phyloP scores from a whole-genome alignment of 2,113 vertebrate genomes.

The Pluvianellus socialis region DNA sequence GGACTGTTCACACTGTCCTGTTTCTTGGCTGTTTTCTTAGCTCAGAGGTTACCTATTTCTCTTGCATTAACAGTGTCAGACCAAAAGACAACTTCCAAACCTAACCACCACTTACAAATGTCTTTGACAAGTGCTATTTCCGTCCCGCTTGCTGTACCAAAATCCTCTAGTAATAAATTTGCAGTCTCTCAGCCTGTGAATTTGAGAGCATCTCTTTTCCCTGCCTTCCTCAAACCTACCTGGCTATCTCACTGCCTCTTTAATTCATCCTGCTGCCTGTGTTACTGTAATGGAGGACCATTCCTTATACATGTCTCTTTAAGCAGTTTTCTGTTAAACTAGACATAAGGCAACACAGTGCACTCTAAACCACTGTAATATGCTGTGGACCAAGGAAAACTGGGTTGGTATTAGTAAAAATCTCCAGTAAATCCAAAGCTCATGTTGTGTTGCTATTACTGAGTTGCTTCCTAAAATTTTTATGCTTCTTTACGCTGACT shows the following conservation, averaged over 20 bases:
- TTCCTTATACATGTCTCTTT: not conserved
- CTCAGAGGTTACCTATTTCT: not conserved
- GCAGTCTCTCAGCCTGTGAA: not conserved
- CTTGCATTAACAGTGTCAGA: not conserved
- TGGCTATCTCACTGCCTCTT: not conserved
- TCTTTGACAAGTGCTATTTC: not conserved
- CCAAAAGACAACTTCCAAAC: not conserved
- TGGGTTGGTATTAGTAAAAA: not conserved
- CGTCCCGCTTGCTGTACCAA: not conserved
- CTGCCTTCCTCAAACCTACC: not conserved
- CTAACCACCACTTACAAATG: not conserved
- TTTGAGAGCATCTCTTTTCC: not conserved
- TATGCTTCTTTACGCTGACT: not conserved
- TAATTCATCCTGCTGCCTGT: not conserved
- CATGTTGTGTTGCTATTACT: not conserved
- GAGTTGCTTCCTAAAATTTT: not conserved
- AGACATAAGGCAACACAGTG: not conserved
- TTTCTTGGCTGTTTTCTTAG: not conserved
- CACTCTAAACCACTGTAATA: not conserved
- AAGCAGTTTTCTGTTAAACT: not conserved
- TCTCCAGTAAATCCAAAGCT: not conserved
- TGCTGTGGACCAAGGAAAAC: not conserved
- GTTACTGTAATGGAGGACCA: not conserved
- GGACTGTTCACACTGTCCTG: not conserved
- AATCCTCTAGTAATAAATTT: not conserved